phyloP scores from a whole-genome alignment of 2,888 invertebrate species.

The Eilema caniola region DNA sequence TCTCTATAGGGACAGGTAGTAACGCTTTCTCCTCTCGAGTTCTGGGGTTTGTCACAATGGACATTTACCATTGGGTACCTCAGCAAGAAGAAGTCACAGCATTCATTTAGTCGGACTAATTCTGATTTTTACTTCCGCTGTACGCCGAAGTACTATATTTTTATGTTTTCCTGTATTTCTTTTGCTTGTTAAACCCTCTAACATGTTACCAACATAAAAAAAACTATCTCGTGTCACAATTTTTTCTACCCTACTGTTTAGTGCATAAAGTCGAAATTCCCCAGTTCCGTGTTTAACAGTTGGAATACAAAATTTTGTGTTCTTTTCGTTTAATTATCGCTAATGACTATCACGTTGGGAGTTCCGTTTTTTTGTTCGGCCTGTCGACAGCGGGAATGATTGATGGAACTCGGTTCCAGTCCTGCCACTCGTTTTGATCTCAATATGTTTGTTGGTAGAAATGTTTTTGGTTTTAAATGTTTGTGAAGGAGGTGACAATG shows the following conservation, averaged over 20 bases:
- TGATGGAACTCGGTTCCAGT: slow-evolving; percentile 38
- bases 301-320: slow-evolving; percentile 21
- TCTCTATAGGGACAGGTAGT: too few species aligned
- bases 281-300: rapidly evolving
- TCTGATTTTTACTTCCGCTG: not conserved
- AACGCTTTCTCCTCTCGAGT: too few species aligned
- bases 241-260: not conserved
- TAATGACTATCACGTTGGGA: slow-evolving; percentile 53
- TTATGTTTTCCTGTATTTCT: slow-evolving; percentile 2
- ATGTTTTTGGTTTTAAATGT: slow-evolving; percentile 19
- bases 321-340: slow-evolving; percentile 56
- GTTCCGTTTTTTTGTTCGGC: slow-evolving; percentile 50
- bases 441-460: slow-evolving; percentile 46
- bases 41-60: not conserved
- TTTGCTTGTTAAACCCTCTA: slow-evolving; percentile 35
- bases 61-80: not conserved
- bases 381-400: slow-evolving; percentile 52
- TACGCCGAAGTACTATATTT: not conserved
- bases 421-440: slow-evolving; percentile 39
- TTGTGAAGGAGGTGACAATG: not conserved
- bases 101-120: not conserved
- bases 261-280: slow-evolving; percentile 26
- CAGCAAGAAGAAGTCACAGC: not conserved
- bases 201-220: slow-evolving; percentile 2
- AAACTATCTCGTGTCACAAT: slow-evolving; percentile 4